Base-by-base conservation (phyloP, 2,797 vertebrate genomes). In the Eulemur rubriventer region DNA sequence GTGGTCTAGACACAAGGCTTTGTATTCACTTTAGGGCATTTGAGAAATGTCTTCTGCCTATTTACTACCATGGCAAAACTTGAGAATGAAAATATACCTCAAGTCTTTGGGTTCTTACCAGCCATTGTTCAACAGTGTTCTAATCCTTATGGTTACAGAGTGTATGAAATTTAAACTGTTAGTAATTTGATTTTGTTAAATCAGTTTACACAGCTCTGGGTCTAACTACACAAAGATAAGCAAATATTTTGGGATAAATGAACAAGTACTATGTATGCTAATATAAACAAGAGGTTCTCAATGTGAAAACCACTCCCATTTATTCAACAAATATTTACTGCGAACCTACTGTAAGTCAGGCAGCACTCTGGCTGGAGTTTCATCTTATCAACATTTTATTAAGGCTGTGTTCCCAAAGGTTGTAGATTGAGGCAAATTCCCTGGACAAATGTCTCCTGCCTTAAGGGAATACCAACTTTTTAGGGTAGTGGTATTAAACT, bases 221-320 rank as follows among this genome's bases (percentile, higher is more conserved):
- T 46, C 41, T 43, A 28, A 52, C 43, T 59, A 11, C 43, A 33
- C 35, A n/a, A 81, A 75, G 22, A 88, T 33, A 95, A 95, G 85
- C 30, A 81, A 52, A 55, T 96, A 86, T 97, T 98, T 95, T 82
- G 79, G 65, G 65, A 69, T 93, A 76, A 90, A 97, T 97, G 85
- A 86, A 76, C 48, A 79, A 0, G 12, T n/a, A 11, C 69, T 22
- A 0, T 46, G 11, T 55, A 96, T 46, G 4, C 67, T 73, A 38
- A 50, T 80, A 5, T 4, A 50, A 81, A 14, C n/a, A 63, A 73
- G 69, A 72, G 14, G 12, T 22, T 63, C 33, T 75, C 30, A 14
- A 0, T n/a, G 22, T 65, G 24, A 55, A 83, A 78, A 55, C 26
- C 48, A 38, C 22, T 67, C 30, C 61, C 33, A 7, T 24, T 78